Percentiles rank a stretch among this genome's conserved stretches.
Conservation (phyloP, 2,888 invertebrate genomes). For the Chalcosyrphus nemorum region DNA sequence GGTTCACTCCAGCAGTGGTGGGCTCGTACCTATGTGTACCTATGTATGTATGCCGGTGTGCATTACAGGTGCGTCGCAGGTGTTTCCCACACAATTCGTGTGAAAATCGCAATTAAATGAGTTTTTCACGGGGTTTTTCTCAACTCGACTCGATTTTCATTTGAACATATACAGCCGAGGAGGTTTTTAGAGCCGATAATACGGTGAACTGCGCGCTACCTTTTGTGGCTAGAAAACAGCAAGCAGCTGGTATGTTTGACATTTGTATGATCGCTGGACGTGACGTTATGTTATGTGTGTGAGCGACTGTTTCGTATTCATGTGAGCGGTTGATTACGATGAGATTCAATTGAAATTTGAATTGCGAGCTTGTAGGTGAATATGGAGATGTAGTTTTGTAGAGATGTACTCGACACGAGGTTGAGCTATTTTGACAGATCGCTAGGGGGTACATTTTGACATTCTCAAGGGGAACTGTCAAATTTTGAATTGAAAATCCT, state of each 20-base stretch:
- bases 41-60: constrained; percentile 76
- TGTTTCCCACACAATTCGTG: constrained; percentile 80
- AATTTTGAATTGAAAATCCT: constrained; percentile 14
- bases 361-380: constrained; percentile 66
- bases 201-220: constrained; percentile 61
- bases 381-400: constrained; percentile 8
- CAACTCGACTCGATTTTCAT: constrained; percentile 57
- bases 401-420: constrained; percentile 12
- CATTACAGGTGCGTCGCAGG: constrained; percentile 81
- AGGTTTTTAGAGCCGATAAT: constrained; percentile 16
- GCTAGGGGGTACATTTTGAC: constrained; percentile 36
- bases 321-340: constrained; percentile 50
- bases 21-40: too few relatives aligned
- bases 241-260: constrained; percentile 70
- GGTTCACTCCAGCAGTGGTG: constrained; percentile 58
- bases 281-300: constrained; percentile 64
- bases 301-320: constrained; percentile 60
- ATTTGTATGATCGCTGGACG: constrained; percentile 68
- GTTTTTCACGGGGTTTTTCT: constrained; percentile 75
- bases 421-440: constrained; percentile 40
- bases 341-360: constrained; percentile 64
- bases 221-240: constrained; percentile 56
- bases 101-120: constrained; percentile 81
- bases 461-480: constrained; percentile 56
- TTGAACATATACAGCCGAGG: constrained; percentile 5